Evolutionary conservation across 2,797 vertebrate species (phyloP).

Genomic region (Sebastes minor): DNA sequence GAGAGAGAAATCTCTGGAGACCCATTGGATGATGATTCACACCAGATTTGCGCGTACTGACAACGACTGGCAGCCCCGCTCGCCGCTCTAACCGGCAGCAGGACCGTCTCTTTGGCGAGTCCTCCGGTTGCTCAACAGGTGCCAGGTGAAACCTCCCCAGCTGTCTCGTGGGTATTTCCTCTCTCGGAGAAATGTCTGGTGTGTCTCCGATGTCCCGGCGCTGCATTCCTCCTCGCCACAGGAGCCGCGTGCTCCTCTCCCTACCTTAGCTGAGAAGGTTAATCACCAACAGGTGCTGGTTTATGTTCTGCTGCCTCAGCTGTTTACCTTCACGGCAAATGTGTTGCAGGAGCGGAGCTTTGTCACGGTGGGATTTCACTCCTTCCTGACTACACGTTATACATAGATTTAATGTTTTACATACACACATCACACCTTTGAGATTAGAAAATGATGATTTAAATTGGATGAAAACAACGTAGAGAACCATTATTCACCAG

Average conservation of each 20-base stretch:
- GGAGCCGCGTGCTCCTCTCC: slow-evolving; percentile 24
- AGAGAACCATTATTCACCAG: background rate
- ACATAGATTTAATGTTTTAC: background rate
- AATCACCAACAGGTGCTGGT: slow-evolving; percentile 79
- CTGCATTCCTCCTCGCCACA: slow-evolving; percentile 50
- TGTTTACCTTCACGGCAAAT: slow-evolving; percentile 65
- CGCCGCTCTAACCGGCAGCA: slow-evolving; percentile 22
- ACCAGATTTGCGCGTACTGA: background rate
- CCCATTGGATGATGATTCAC: slow-evolving; percentile 26
- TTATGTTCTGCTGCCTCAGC: slow-evolving; percentile 70
- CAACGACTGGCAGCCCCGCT: slow-evolving; percentile 19
- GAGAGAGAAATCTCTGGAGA: background rate
- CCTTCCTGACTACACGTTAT: background rate
- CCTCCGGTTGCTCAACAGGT: slow-evolving; percentile 68
- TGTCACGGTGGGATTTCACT: slow-evolving; percentile 39
- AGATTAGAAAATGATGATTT: background rate
- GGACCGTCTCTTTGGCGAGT: slow-evolving; percentile 21
- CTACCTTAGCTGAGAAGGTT: slow-evolving; percentile 74
- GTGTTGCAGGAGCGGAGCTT: slow-evolving; percentile 40
- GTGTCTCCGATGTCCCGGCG: slow-evolving; percentile 56
- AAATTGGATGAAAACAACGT: background rate
- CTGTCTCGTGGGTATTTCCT: slow-evolving; percentile 65
- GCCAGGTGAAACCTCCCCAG: slow-evolving; percentile 76
- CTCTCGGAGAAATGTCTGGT: slow-evolving; percentile 37
- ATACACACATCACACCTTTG: background rate